Base-by-base conservation (phyloP, 1,140 invertebrate genomes). In the Drosophila subobscura region DNA sequence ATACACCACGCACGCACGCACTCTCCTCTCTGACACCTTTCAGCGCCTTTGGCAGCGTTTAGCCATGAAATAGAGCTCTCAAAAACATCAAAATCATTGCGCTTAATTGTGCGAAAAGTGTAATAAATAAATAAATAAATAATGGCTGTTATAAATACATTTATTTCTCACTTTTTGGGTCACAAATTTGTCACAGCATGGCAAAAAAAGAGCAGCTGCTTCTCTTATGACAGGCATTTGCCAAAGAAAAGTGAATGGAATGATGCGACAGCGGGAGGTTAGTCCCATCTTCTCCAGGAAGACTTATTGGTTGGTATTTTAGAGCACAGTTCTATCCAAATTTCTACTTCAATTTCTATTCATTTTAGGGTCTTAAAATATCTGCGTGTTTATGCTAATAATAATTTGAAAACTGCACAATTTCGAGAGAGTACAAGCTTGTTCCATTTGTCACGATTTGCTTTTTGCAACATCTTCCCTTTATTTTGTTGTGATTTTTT, bases 61-160 rank as follows among this genome's bases (percentile, higher is more conserved):
- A 74, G 64, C 81, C 81, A 59, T 85, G 81, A 85, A 71, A 74
- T 22, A 42, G 37, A 51, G 16, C 33, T 33, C 56, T 46, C 45
- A 49, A 44, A 68, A 77, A 73, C 10, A 52, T 37, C 50, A 80
- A 60, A 60, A 72, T 85, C 81, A 85, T 70, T 73, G 64, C 51
- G 51, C 50, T 67, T 85, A 85, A 85, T 85, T 86, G 83, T 65
- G 57, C 72, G 51, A 70, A 74, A 68, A 74, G 75, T 88, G 83
- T 88, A 77, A 81, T 86, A 85, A 86, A 85, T 80, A 84, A 79
- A 79, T 60, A 74, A 75, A 75, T 75, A 79, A 79, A 71, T 63
- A 66, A 67, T 37, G 52, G 70, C 70, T 46, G 70, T 29, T 42
- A 49, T 1, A n/a, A 33, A 74, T 66, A 45, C 50, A 51, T n/a